A percentile compares a stretch with the other conserved stretches of the same genome.
phyloP scores from a whole-genome alignment of 2,113 vertebrate species.

The Alectura lathami region DNA sequence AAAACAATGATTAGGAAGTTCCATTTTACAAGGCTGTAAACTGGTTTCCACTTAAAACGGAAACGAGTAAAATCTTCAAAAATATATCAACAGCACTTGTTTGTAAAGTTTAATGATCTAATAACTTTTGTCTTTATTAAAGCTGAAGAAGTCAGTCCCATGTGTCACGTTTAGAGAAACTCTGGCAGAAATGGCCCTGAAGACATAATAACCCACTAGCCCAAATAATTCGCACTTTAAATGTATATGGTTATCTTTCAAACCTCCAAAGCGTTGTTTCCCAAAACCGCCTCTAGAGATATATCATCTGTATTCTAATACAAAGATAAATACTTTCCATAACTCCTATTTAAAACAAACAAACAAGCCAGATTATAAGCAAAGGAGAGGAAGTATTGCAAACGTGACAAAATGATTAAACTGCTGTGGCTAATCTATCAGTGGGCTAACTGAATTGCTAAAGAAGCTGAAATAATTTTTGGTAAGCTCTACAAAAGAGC shows the following conservation, averaged over 20 bases:
- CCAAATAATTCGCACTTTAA: slow-evolving; percentile 63
- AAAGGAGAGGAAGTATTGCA: not conserved
- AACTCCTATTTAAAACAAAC: not conserved
- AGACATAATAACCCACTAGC: slow-evolving; percentile 40
- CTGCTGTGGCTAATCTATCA: not conserved
- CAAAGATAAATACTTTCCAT: not conserved
- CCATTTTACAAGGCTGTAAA: slow-evolving; percentile 49
- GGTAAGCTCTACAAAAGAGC: not conserved
- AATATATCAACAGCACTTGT: slow-evolving; percentile 43
- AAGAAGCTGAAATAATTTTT: not conserved
- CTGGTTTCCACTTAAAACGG: slow-evolving; percentile 62
- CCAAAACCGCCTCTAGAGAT: not conserved
- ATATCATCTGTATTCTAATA: slow-evolving; percentile 14
- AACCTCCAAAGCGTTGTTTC: slow-evolving; percentile 2
- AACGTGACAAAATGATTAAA: not conserved
- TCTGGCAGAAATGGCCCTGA: slow-evolving; percentile 36
- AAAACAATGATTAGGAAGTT: slow-evolving; percentile 30
- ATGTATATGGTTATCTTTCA: slow-evolving; percentile 40
- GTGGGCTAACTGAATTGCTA: not conserved
- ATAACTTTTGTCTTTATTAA: slow-evolving; percentile 46
- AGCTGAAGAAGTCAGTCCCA: slow-evolving; percentile 30
- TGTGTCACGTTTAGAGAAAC: slow-evolving; percentile 39
- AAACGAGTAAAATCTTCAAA: slow-evolving; percentile 43
- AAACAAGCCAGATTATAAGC: not conserved
- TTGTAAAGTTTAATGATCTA: slow-evolving; percentile 49